These are phyloP conservation scores for Leptonema lineaticorne DNA, from an alignment of 1,140 invertebrate genomes.

Conservation along the genomic window DNA sequence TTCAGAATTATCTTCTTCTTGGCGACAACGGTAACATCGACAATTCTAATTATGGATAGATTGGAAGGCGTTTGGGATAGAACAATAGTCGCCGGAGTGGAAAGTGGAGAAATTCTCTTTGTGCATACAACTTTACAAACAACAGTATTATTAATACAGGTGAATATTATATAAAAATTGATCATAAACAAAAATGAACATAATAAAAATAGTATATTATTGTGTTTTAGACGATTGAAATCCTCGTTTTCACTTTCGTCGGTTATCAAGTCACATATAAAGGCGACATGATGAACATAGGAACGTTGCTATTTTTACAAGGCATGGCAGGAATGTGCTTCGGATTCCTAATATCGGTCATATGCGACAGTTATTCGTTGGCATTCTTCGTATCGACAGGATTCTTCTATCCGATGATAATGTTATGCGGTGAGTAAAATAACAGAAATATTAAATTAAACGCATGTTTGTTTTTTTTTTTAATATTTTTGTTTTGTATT, in stretches of 20 bases:
- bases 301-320: constrained; percentile 51
- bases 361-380: constrained; percentile 73
- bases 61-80: constrained; percentile 77
- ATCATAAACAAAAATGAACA: not conserved
- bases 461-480: not conserved
- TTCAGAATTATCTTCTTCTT: constrained; percentile 77
- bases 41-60: constrained; percentile 79
- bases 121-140: constrained; percentile 78
- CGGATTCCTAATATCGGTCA: constrained; percentile 76
- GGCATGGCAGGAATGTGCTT: constrained; percentile 58
- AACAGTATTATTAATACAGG: constrained; percentile 75
- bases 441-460: not conserved
- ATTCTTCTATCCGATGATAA: constrained; percentile 83
- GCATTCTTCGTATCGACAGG: constrained; percentile 84
- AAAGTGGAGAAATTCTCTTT: constrained; percentile 57
- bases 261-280: constrained; percentile 51
- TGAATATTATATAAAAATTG: constrained; percentile 44
- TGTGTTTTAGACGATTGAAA: constrained; percentile 49
- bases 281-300: constrained; percentile 50
- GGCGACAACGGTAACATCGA: constrained; percentile 74
- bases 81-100: constrained; percentile 70
- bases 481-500: no score
- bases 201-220: constrained; percentile 3
- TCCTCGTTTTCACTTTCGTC: constrained; percentile 49
- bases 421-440: constrained; percentile 71